These are phyloP conservation scores for Sebastolobus alascanus DNA, from an alignment of 2,797 vertebrate genomes.

Conservation along the genomic window DNA sequence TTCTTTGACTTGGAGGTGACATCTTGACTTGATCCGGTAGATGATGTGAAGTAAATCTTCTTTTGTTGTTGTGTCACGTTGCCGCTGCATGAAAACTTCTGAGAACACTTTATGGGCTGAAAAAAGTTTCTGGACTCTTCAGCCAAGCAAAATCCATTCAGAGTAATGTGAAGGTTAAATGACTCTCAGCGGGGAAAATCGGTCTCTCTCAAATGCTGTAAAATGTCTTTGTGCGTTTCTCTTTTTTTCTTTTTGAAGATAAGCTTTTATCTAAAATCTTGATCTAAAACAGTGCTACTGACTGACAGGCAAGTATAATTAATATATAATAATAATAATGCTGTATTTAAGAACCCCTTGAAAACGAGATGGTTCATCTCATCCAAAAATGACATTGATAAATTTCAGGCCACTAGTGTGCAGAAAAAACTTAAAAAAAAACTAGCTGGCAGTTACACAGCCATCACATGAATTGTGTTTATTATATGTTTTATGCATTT, in stretches of 20 bases:
- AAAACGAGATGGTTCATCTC: background rate
- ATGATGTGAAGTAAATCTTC: slow-evolving; percentile 53
- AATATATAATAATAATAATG: background rate
- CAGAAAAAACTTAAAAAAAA: background rate
- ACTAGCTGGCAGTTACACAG: background rate
- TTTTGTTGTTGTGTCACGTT: slow-evolving; percentile 51
- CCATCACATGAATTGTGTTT: background rate
- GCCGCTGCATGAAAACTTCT: slow-evolving; percentile 29
- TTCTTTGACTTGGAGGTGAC: slow-evolving; percentile 40
- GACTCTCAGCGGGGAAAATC: slow-evolving; percentile 17
- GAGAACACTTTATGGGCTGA: slow-evolving; percentile 11
- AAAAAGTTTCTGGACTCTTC: slow-evolving; percentile 41
- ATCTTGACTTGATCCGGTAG: slow-evolving; percentile 54
- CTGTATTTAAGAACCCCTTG: background rate
- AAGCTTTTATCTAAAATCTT: slow-evolving; percentile 47
- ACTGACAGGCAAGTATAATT: slow-evolving; percentile 11
- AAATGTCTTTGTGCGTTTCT: slow-evolving; percentile 10
- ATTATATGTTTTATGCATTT: background rate
- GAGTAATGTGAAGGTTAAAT: slow-evolving; percentile 36
- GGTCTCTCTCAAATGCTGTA: slow-evolving; percentile 15
- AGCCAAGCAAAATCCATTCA: slow-evolving; percentile 17
- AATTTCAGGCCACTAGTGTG: background rate
- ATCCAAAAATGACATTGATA: background rate
- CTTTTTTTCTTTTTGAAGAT: slow-evolving; percentile 27
- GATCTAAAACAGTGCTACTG: slow-evolving; percentile 24